phyloP scores from a whole-genome alignment of 2,888 invertebrate species.

The Agrilus cyanescens region DNA sequence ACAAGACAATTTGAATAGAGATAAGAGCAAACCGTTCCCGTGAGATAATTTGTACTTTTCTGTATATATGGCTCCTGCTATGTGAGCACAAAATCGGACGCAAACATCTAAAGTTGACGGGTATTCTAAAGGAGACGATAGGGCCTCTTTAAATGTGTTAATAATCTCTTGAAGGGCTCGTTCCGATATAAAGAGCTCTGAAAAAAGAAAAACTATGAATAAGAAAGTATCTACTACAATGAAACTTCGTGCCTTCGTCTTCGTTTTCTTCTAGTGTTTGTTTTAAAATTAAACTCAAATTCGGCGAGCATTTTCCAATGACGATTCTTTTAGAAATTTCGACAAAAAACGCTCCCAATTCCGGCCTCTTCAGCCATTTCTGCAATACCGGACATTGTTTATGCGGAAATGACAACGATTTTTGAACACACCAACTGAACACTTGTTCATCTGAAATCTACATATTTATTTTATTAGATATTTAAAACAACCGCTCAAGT shows the following conservation, averaged over 20 bases:
- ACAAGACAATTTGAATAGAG: conserved; percentile 38
- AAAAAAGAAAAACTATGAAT: conserved; percentile 21
- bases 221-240: conserved; percentile 1
- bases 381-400: conserved; percentile 31
- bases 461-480: conserved; percentile 6
- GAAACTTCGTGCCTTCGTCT: conserved; percentile 30
- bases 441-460: conserved; percentile 17
- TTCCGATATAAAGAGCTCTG: conserved; percentile 35
- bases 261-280: conserved; percentile 30
- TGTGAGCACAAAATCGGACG: conserved; percentile 40
- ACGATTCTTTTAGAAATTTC: conserved; percentile 29
- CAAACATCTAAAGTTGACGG: conserved; percentile 36
- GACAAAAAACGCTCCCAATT: conserved; percentile 35
- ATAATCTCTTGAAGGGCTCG: conserved; percentile 33
- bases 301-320: conserved; percentile 24
- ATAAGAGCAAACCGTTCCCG: conserved; percentile 35
- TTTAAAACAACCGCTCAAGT: conserved; percentile 1
- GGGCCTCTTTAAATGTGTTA: conserved; percentile 29
- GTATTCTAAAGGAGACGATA: conserved; percentile 24
- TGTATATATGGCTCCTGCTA: conserved; percentile 39
- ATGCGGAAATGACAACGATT: conserved; percentile 37
- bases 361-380: conserved; percentile 37
- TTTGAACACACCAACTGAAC: conserved; percentile 36
- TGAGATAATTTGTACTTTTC: conserved; percentile 33
- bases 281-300: conserved; percentile 28